These are phyloP conservation scores for Belgica antarctica DNA, from an alignment of 2,888 invertebrate genomes.

Conservation along the genomic window DNA sequence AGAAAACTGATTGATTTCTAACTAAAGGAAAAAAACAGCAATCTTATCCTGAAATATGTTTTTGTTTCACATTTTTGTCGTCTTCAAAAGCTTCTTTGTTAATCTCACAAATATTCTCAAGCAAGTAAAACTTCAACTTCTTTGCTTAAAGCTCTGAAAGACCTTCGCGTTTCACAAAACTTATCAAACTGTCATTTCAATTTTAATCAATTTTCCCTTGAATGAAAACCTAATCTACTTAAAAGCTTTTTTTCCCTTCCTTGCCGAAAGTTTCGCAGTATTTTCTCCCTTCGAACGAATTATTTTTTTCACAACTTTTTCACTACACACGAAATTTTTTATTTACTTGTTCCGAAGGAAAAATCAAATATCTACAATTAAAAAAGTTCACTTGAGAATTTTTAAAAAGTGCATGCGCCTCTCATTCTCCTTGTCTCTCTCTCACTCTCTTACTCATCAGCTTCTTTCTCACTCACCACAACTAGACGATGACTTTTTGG, in stretches of 20 bases:
- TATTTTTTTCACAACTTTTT: not conserved
- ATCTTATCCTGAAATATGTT: too few relatives aligned
- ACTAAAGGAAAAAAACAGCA: too few relatives aligned
- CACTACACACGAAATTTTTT: slow-evolving; percentile 1
- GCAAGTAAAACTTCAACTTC: too few relatives aligned
- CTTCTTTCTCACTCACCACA: slow-evolving; percentile 12
- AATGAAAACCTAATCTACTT: not conserved
- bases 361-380: slow-evolving; percentile 38
- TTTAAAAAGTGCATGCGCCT: slow-evolving; percentile 41
- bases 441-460: slow-evolving; percentile 7
- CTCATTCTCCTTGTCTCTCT: slow-evolving; percentile 31
- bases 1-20: too few relatives aligned
- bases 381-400: slow-evolving; percentile 26
- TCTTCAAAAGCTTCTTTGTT: too few relatives aligned
- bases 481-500: slow-evolving; percentile 35
- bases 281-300: slow-evolving; percentile 14
- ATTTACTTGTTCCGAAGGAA: slow-evolving; percentile 18
- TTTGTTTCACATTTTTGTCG: too few relatives aligned
- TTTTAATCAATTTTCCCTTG: too few relatives aligned
- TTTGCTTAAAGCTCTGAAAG: too few relatives aligned
- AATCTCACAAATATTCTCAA: too few relatives aligned
- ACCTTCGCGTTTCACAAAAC: too few relatives aligned
- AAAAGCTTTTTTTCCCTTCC: too few relatives aligned
- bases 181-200: too few relatives aligned
- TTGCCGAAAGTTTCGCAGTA: not conserved